Conservation (phyloP, 2,888 invertebrate species). For the Cheilosia grossa region DNA sequence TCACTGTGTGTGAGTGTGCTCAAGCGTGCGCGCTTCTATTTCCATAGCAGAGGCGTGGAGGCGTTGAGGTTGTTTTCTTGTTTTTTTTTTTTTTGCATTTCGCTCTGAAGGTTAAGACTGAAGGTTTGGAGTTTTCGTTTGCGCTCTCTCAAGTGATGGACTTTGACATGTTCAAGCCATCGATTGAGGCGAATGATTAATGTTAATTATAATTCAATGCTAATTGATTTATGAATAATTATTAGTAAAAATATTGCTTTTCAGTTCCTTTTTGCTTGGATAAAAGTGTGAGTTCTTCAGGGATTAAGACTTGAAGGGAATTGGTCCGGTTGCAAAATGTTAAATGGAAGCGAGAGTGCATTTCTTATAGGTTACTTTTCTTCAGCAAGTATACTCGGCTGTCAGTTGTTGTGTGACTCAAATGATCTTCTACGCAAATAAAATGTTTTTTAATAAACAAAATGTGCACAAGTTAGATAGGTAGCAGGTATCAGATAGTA, state of each 20-base stretch:
- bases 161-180: constrained; percentile 26
- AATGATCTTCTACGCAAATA: not conserved
- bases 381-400: constrained; percentile 21
- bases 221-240: constrained; percentile 62
- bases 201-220: constrained; percentile 50
- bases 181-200: constrained; percentile 52
- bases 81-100: constrained; percentile 14
- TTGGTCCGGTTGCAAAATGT: constrained; percentile 25
- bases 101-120: constrained; percentile 10
- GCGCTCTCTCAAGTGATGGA: constrained; percentile 20
- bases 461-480: no score
- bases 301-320: constrained; percentile 37
- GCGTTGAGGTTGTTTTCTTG: not conserved
- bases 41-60: constrained; percentile 32
- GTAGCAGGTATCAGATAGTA: no score
- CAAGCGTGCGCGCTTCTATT: constrained; percentile 21
- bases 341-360: not conserved
- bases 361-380: not conserved
- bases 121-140: constrained; percentile 1
- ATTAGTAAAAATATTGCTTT: not conserved
- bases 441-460: not conserved
- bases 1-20: constrained; percentile 29
- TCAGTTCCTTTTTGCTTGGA: not conserved
- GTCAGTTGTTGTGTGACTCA: constrained; percentile 2
- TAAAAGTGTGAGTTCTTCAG: not conserved